A percentile compares a stretch with the other conserved stretches of the same genome.
Evolutionary conservation across 1,140 invertebrate genomes (phyloP).

Genomic region (Arion vulgaris): DNA sequence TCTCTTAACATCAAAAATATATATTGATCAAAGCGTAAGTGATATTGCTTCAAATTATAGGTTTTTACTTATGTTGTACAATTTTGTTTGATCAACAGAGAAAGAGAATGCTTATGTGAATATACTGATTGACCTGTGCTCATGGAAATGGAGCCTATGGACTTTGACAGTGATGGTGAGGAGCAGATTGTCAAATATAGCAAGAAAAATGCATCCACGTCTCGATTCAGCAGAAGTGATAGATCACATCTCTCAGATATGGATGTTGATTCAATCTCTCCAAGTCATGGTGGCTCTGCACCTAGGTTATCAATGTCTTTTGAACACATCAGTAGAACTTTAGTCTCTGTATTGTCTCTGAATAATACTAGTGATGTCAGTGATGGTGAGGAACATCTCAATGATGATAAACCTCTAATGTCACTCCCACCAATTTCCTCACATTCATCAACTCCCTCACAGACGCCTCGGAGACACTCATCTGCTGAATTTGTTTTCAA

Average conservation of each 20-base stretch:
- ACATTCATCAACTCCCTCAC: not conserved
- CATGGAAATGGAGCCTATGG: slow-evolving; percentile 28
- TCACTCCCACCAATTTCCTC: too few species aligned
- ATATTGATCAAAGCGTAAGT: too few species aligned
- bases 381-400: not conserved
- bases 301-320: not conserved
- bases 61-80: too few species aligned
- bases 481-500: not conserved
- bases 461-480: not conserved
- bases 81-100: slow-evolving; percentile 8
- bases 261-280: slow-evolving; percentile 30
- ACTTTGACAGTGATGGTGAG: slow-evolving; percentile 32
- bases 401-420: not conserved
- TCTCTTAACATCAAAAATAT: too few species aligned
- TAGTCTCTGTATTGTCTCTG: slow-evolving; percentile 7
- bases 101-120: not conserved
- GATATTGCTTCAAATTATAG: too few species aligned
- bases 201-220: not conserved
- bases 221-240: not conserved
- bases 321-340: not conserved
- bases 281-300: not conserved
- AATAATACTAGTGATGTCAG: not conserved
- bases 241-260: slow-evolving; percentile 31
- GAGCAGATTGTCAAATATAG: too few species aligned
- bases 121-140: too few species aligned